Base-by-base conservation (phyloP, 2,888 invertebrate genomes). In the Drosophila tripunctata region DNA sequence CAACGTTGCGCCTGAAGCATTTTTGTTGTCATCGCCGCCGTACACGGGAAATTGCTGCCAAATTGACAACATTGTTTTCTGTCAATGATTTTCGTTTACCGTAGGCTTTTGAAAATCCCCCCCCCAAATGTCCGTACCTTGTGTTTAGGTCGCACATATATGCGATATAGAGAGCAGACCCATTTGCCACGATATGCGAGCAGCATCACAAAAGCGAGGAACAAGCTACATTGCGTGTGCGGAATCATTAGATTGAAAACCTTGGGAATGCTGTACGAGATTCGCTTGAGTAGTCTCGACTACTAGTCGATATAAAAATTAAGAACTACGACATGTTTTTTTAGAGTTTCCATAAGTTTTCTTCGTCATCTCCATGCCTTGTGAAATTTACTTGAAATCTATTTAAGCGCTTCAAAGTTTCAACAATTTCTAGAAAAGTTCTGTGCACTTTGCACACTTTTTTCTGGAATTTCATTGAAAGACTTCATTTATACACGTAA, bases 31-130 rank as follows among this genome's bases (percentile, higher is more conserved):
- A 50, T 44, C 58, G 33, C 48, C 24, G 43, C 27, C 41, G 41
- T 38, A 57, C 75, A 69, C 81, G 84, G 86, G 81, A 84, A 81
- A 81, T 84, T 81, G 80, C 74, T 81, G 68, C 78, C 76, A 83
- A 83, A 83, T 83, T 83, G 86, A 74, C 71, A 72, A 79, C 83
- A 83, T 86, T 83, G 84, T 86, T 85, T 85, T 80, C 60, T 68
- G 65, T 68, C 80, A 78, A 83, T 85, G 85, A 78, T 81, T 84
- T 73, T 84, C 33, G 57, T 35, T 47, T 57, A 40, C 38, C 50
- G 30, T 24, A 2, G 12, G 33, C 47, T 24, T 41, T 62, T 50
- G 36, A 50, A 50, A 68, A 55, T 19, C 41, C 36, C n/a, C 24
- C 22, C 24, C 7, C n/a, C n/a, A n/a, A 35, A 30, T 14, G 21